These are phyloP conservation scores for Tricholaema leucomelas DNA, from an alignment of 2,113 vertebrate species.

Conservation along the genomic window DNA sequence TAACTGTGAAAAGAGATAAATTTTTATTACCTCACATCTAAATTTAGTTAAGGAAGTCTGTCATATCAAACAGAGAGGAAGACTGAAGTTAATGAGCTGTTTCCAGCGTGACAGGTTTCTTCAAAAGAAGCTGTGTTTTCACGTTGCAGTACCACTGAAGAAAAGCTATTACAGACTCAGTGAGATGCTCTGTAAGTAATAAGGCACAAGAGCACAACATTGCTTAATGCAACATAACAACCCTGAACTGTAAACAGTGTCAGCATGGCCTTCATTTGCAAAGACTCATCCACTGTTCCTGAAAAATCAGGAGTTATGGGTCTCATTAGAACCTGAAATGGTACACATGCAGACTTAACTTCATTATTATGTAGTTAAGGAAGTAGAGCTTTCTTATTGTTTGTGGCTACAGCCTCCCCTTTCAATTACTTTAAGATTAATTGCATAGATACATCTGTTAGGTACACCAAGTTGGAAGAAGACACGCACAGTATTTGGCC, in stretches of 20 bases:
- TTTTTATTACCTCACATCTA: constrained; percentile 65
- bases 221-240: constrained; percentile 67
- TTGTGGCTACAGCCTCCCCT: background rate
- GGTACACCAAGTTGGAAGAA: background rate
- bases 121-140: constrained; percentile 53
- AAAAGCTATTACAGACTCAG: constrained; percentile 38
- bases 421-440: constrained; percentile 27
- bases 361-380: background rate
- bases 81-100: constrained; percentile 72
- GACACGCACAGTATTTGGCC: background rate
- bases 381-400: background rate
- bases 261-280: constrained; percentile 59
- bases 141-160: background rate
- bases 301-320: constrained; percentile 53
- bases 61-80: constrained; percentile 59
- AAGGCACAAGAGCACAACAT: constrained; percentile 41
- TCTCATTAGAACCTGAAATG: constrained; percentile 27
- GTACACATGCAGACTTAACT: background rate
- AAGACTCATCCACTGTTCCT: constrained; percentile 12
- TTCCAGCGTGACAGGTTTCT: constrained; percentile 34
- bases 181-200: constrained; percentile 68
- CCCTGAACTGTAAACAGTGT: constrained; percentile 36
- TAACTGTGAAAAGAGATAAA: constrained; percentile 69
- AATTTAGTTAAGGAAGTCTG: constrained; percentile 64
- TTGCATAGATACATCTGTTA: constrained; percentile 9